phyloP scores from a whole-genome alignment of 2,888 invertebrate species.

The Euclidia mi region DNA sequence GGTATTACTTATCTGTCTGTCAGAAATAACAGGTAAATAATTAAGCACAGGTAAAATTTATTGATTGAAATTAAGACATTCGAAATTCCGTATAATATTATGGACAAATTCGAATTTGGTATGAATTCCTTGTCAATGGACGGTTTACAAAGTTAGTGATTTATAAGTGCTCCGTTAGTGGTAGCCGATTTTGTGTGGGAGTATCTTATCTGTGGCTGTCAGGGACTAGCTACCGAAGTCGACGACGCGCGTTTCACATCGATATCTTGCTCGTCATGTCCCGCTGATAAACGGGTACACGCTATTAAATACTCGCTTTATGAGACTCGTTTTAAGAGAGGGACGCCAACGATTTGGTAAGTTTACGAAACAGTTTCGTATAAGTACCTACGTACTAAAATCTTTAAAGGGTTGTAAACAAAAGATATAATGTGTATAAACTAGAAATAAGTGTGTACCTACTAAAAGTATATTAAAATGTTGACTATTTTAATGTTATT shows the following conservation, averaged over 20 bases:
- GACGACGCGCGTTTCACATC: conserved; percentile 61
- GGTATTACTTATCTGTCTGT: conserved; percentile 27
- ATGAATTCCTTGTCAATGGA: conserved; percentile 18
- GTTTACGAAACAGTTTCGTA: conserved; percentile 3
- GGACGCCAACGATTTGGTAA: neutral
- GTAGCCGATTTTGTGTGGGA: conserved; percentile 59
- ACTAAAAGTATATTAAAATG: too few species aligned
- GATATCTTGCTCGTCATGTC: conserved; percentile 71
- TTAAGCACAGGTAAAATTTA: conserved; percentile 40
- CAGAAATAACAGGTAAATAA: conserved; percentile 35
- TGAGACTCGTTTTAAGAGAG: conserved; percentile 34
- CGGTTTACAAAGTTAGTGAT: conserved; percentile 40
- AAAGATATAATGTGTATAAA: too few species aligned
- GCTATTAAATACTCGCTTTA: conserved; percentile 73
- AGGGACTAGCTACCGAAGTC: conserved; percentile 65
- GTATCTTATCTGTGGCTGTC: conserved; percentile 77
- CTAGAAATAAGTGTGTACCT: too few species aligned
- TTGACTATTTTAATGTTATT: too few species aligned
- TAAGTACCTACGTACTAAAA: too few species aligned
- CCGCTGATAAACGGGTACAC: conserved; percentile 67
- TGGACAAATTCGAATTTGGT: conserved; percentile 36
- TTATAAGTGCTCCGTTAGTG: conserved; percentile 46
- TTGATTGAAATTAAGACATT: conserved; percentile 46
- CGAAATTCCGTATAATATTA: conserved; percentile 40
- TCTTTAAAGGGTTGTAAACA: too few species aligned